phyloP scores from a whole-genome alignment of 1,140 invertebrate species.

The Pseudoatta argentina region DNA sequence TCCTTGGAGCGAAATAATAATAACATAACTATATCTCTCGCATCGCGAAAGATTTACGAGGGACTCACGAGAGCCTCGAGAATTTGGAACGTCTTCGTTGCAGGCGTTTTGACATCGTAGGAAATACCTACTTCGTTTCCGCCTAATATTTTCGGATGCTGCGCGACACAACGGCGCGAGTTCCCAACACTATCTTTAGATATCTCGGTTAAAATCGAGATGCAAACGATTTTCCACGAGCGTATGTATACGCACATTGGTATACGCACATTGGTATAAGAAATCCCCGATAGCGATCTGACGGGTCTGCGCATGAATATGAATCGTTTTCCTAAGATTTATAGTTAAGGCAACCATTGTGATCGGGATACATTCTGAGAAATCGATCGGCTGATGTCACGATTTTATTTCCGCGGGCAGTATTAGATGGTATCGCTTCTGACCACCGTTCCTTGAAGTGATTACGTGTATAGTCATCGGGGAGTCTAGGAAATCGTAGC shows the following conservation, averaged over 20 bases:
- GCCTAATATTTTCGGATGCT: not conserved
- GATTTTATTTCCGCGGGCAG: conserved; percentile 54
- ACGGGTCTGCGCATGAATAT: conserved; percentile 35
- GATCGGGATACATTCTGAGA: conserved; percentile 58
- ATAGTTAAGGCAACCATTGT: conserved; percentile 57
- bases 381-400: conserved; percentile 53
- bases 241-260: not conserved
- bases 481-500: conserved; percentile 11
- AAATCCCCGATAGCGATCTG: conserved; percentile 39
- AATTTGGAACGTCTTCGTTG: not conserved
- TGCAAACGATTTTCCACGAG: conserved; percentile 40
- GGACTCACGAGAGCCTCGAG: not conserved
- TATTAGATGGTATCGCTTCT: conserved; percentile 48
- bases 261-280: no score
- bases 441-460: conserved; percentile 35
- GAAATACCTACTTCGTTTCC: conserved; percentile 6
- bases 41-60: conserved; percentile 16
- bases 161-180: not conserved
- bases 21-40: conserved; percentile 17
- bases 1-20: conserved; percentile 31
- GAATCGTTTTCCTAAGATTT: conserved; percentile 42
- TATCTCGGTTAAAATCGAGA: not conserved
- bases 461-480: conserved; percentile 11
- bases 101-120: not conserved
- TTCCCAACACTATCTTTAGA: conserved; percentile 40